These are phyloP conservation scores for Euthynnus affinis DNA, from an alignment of 2,797 vertebrate genomes.

Conservation along the genomic window DNA sequence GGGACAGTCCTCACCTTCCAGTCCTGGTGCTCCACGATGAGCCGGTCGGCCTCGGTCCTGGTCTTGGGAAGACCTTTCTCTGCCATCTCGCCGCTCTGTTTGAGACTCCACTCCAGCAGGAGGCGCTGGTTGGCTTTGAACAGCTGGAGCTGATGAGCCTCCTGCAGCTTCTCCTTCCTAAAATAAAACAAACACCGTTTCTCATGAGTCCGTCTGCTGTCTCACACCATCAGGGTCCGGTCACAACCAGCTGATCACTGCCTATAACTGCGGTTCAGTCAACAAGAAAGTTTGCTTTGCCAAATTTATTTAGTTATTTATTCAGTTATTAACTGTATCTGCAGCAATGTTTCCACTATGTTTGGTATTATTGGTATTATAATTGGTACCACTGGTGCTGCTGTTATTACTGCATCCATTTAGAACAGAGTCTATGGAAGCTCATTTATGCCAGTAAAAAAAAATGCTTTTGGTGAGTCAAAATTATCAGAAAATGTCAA, in stretches of 20 bases:
- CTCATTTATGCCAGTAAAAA: no score
- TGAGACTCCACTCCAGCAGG: slow-evolving; percentile 86
- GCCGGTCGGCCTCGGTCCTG: slow-evolving; percentile 81
- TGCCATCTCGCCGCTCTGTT: slow-evolving; percentile 82
- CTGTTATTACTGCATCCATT: no score
- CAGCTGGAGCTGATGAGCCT: slow-evolving; percentile 87
- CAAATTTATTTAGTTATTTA: no score
- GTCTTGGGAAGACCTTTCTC: slow-evolving; percentile 83
- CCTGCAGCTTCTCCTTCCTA: slow-evolving; percentile 90
- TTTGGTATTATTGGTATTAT: no score
- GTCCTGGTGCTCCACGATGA: slow-evolving; percentile 88
- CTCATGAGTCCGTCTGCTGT: neutral
- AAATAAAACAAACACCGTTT: slow-evolving; percentile 12
- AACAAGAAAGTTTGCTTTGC: no score
- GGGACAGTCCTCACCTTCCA: slow-evolving; percentile 81
- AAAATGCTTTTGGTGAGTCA: no score
- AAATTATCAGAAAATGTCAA: no score
- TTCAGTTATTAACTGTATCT: no score
- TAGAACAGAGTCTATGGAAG: no score
- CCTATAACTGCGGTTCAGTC: no score
- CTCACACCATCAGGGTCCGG: neutral
- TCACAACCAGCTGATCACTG: neutral
- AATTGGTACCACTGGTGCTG: no score
- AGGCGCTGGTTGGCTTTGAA: slow-evolving; percentile 89
- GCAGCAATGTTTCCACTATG: no score